Evolutionary conservation across 2,888 invertebrate species (phyloP).

Genomic region (Poecilus cupreus): DNA sequence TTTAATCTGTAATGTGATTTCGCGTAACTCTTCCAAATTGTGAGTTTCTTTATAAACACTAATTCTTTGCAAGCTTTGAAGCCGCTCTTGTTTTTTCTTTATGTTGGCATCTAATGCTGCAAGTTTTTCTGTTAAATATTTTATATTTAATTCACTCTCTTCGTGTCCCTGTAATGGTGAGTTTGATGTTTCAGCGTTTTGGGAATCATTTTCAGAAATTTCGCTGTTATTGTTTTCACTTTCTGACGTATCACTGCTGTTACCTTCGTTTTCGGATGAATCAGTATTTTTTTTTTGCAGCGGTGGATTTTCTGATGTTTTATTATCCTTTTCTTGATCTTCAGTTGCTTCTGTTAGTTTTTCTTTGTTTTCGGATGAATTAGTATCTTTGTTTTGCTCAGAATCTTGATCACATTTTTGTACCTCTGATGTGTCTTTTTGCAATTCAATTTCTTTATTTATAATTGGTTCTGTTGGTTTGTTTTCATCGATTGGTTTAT

Average conservation of each 20-base stretch:
- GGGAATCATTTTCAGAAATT: not conserved
- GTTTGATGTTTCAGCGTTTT: not conserved
- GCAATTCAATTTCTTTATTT: not conserved
- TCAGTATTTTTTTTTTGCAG: not conserved
- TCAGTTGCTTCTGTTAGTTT: not conserved
- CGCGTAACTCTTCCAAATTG: slow-evolving; percentile 73
- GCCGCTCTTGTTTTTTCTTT: slow-evolving; percentile 62
- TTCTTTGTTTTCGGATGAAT: not conserved
- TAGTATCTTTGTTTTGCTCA: not conserved
- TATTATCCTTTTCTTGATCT: not conserved
- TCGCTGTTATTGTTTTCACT: not conserved
- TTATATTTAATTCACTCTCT: not conserved
- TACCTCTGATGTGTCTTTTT: not conserved
- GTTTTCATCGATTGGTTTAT: not conserved
- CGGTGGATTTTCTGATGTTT: not conserved
- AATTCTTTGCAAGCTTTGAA: slow-evolving; percentile 63
- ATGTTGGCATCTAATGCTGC: not conserved
- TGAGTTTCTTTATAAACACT: slow-evolving; percentile 67
- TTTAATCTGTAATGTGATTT: slow-evolving; percentile 75
- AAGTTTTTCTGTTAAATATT: slow-evolving; percentile 24
- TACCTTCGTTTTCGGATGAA: not conserved
- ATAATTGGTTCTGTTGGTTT: not conserved
- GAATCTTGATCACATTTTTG: not conserved
- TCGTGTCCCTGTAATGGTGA: not conserved
- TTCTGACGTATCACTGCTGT: not conserved